A percentile compares a stretch with the other conserved stretches of the same genome.
Conservation (phyloP, 2,888 invertebrate species). For the Campoplex capitator region DNA sequence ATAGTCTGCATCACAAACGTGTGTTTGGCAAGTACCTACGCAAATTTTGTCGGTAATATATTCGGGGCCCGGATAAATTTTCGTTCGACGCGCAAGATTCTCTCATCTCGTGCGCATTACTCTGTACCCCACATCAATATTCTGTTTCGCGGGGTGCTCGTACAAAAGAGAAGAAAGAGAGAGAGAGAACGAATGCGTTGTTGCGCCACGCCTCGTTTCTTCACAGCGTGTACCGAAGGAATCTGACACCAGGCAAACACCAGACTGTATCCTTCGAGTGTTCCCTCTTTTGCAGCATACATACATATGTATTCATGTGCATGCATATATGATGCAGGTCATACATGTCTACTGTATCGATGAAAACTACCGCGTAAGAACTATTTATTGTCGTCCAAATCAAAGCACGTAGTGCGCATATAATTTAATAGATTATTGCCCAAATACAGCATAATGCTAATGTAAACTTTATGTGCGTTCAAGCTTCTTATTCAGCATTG, state of each 20-base stretch:
- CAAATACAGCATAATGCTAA: not conserved
- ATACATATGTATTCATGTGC: not conserved
- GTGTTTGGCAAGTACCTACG: not conserved
- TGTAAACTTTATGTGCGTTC: not conserved
- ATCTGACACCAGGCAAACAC: conserved; percentile 69
- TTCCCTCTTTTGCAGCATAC: conserved; percentile 41
- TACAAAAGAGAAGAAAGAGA: conserved; percentile 10
- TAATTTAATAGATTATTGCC: not conserved
- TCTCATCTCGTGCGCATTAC: conserved; percentile 15
- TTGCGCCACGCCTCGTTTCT: conserved; percentile 69
- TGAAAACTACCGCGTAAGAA: conserved; percentile 29
- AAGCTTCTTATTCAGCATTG: not conserved
- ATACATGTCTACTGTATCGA: conserved; percentile 6
- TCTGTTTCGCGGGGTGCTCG: conserved; percentile 20
- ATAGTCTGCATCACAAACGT: not conserved
- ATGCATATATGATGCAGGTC: not conserved
- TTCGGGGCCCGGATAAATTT: not conserved
- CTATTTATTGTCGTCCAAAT: conserved; percentile 28
- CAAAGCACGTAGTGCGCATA: conserved; percentile 1
- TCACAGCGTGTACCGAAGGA: conserved; percentile 63
- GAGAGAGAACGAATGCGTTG: conserved; percentile 57
- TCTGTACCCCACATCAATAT: conserved; percentile 28
- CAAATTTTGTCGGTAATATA: not conserved
- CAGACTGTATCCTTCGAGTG: conserved; percentile 41
- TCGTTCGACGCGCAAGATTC: not conserved